Percentiles rank a stretch among this genome's conserved stretches.
Evolutionary conservation across 2,888 invertebrate species (phyloP).

Genomic region (Sialis fuliginosa): DNA sequence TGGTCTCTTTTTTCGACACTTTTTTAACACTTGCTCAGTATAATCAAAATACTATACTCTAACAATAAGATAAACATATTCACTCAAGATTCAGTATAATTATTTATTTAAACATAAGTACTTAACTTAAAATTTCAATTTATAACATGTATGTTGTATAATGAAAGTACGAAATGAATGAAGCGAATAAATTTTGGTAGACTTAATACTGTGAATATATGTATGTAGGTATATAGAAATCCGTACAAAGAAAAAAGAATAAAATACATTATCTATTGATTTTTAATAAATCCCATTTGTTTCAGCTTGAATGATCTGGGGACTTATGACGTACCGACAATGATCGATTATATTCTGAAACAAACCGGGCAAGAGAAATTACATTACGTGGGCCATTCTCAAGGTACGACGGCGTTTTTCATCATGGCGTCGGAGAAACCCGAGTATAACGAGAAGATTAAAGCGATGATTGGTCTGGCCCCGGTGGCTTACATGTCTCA

Average conservation of each 20-base stretch:
- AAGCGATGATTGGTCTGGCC: slow-evolving; percentile 19
- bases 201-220: neutral
- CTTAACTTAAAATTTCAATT: too few relatives aligned
- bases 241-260: neutral
- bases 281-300: neutral
- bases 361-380: slow-evolving; percentile 26
- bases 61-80: too few relatives aligned
- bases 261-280: neutral
- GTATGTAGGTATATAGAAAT: neutral
- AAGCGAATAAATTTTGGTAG: too few relatives aligned
- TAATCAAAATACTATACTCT: too few relatives aligned
- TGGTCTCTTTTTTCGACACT: too few relatives aligned
- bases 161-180: too few relatives aligned
- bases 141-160: too few relatives aligned
- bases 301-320: slow-evolving; percentile 39
- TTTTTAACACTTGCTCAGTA: too few relatives aligned
- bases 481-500: slow-evolving; percentile 20
- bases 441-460: slow-evolving; percentile 25
- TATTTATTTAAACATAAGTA: too few relatives aligned
- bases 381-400: slow-evolving; percentile 39
- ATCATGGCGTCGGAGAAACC: slow-evolving; percentile 22
- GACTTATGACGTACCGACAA: slow-evolving; percentile 36
- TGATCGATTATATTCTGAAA: slow-evolving; percentile 33
- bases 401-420: slow-evolving; percentile 30
- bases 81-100: too few relatives aligned